Percentiles rank a stretch among this genome's conserved stretches.
Evolutionary conservation across 2,888 invertebrate genomes (phyloP).

Genomic region (Hartigia nigra): DNA sequence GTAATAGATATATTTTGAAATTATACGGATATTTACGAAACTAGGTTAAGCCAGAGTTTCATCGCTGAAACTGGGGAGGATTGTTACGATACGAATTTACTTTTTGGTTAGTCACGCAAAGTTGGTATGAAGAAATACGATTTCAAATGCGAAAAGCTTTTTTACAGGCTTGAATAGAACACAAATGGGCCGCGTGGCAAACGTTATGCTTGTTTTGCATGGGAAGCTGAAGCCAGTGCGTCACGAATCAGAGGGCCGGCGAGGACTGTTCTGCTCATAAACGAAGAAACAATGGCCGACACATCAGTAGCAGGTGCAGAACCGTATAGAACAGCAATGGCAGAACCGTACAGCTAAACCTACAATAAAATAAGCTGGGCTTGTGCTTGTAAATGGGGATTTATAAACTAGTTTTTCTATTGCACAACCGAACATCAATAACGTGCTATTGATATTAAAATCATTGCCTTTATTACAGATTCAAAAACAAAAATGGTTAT

Average conservation of each 20-base stretch:
- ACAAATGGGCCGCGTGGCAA: not conserved
- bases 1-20: not conserved
- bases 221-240: not conserved
- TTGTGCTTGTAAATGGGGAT: conserved; percentile 20
- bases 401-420: conserved; percentile 17
- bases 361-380: conserved; percentile 11
- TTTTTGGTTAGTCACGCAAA: conserved; percentile 16
- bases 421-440: not conserved
- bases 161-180: not conserved
- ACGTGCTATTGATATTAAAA: not conserved
- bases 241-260: not conserved
- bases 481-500: too few species aligned
- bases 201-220: not conserved
- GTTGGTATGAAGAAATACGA: not conserved
- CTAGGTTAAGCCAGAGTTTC: not conserved
- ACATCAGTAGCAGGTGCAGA: conserved; percentile 7
- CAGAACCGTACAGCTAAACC: not conserved
- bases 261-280: conserved; percentile 13
- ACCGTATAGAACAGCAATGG: conserved; percentile 1
- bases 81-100: not conserved
- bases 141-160: not conserved
- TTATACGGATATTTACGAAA: not conserved
- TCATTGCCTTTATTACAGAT: not conserved
- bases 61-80: not conserved
- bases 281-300: conserved; percentile 28